Evolutionary conservation across 2,797 vertebrate genomes (phyloP).

Genomic region (Lagodon rhomboides): DNA sequence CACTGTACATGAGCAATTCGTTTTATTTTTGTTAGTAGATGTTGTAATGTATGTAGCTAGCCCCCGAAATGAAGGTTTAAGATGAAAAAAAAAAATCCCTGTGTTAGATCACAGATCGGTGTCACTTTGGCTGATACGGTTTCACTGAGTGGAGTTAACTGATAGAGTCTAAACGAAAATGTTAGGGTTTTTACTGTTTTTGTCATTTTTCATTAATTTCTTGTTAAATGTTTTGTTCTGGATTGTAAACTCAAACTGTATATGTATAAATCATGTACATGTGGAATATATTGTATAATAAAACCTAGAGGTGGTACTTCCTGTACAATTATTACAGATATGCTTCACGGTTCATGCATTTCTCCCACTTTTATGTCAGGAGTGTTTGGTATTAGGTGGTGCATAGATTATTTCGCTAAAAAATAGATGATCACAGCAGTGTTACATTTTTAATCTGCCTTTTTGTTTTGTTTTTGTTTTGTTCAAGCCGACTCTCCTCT

Average conservation of each 20-base stretch:
- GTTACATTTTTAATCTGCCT: not conserved
- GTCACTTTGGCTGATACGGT: conserved; percentile 27
- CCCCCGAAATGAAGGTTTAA: conserved; percentile 27
- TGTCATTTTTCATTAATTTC: conserved; percentile 60
- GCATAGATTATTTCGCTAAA: not conserved
- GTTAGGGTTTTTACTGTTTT: conserved; percentile 67
- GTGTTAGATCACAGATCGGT: conserved; percentile 36
- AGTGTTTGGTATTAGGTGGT: not conserved
- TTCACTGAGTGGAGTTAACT: conserved; percentile 27
- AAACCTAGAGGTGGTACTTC: conserved; percentile 68
- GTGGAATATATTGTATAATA: conserved; percentile 72
- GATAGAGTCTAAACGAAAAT: conserved; percentile 39
- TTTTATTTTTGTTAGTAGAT: conserved; percentile 38
- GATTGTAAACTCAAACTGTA: conserved; percentile 58
- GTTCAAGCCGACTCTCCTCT: not conserved
- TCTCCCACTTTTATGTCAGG: not conserved
- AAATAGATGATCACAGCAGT: not conserved
- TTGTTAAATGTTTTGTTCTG: conserved; percentile 64
- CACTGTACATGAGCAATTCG: conserved; percentile 38
- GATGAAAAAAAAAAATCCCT: not conserved
- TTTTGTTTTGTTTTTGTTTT: not conserved
- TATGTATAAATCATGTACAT: conserved; percentile 59
- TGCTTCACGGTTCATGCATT: conserved; percentile 1
- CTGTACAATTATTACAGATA: conserved; percentile 30
- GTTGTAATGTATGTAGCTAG: conserved; percentile 49